A percentile compares a stretch with the other conserved stretches of the same genome.
These are phyloP conservation scores for Prenolepis imparis DNA, from an alignment of 2,888 invertebrate genomes.

Conservation along the genomic window DNA sequence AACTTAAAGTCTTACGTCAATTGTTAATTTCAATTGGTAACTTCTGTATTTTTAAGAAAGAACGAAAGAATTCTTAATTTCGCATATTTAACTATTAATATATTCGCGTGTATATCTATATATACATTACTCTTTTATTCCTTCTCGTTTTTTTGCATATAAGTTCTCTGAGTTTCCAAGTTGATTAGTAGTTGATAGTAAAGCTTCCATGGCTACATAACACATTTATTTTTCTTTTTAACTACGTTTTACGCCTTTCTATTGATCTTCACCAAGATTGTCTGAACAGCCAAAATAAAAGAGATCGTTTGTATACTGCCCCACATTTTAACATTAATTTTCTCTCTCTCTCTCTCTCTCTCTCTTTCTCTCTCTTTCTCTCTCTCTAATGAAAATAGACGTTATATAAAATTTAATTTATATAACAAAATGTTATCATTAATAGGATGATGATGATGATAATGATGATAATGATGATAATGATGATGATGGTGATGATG, in stretches of 20 bases:
- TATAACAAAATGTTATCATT: not conserved
- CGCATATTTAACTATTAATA: not conserved
- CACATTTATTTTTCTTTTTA: not conserved
- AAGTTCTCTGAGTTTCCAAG: not conserved
- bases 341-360: not conserved
- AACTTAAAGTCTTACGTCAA: no score
- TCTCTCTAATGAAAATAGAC: no score
- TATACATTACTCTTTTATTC: not conserved
- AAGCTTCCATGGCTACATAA: not conserved
- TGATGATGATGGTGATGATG: no score
- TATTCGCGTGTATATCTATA: not conserved
- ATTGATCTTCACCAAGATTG: slow-evolving; percentile 20
- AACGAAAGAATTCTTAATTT: not conserved
- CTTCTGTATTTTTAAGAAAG: not conserved
- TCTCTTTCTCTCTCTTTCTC: not conserved
- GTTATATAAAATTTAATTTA: not conserved
- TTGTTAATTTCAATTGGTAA: not conserved
- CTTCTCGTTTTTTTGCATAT: not conserved
- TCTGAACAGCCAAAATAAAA: not conserved
- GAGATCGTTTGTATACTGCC: not conserved
- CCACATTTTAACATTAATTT: not conserved
- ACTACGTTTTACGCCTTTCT: not conserved
- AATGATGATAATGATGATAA: no score
- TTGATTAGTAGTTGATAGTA: not conserved
- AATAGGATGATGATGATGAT: no score